phyloP scores from a whole-genome alignment of 2,888 invertebrate genomes.

The Tenodera sinensis region DNA sequence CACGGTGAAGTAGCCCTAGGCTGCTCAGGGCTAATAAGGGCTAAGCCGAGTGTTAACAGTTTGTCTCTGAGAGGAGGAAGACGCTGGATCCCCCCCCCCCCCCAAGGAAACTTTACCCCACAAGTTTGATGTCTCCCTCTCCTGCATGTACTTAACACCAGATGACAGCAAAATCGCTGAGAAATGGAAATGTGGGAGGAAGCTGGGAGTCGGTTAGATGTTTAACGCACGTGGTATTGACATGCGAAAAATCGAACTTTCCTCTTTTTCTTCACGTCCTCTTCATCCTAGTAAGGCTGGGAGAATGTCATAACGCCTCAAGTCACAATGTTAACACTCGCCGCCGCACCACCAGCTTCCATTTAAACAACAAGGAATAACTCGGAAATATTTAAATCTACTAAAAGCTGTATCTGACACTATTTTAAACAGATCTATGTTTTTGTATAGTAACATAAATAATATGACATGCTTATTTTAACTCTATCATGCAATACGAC shows the following conservation, averaged over 20 bases:
- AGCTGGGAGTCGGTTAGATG: conserved; percentile 9
- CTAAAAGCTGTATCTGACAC: too few relatives aligned
- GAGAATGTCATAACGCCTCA: not conserved
- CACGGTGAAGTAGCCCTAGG: not conserved
- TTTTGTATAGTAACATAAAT: too few relatives aligned
- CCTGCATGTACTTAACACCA: conserved; percentile 22
- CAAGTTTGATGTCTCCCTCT: not conserved
- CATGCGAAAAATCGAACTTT: conserved; percentile 12
- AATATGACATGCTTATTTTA: too few relatives aligned
- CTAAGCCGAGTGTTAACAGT: not conserved
- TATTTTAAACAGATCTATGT: too few relatives aligned
- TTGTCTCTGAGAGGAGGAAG: not conserved
- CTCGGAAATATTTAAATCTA: too few relatives aligned
- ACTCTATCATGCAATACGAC: too few relatives aligned
- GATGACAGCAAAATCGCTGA: conserved; percentile 20
- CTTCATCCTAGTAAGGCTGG: not conserved
- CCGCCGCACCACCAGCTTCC: too few relatives aligned
- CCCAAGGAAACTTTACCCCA: not conserved
- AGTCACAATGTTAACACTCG: too few relatives aligned
- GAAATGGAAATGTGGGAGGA: not conserved
- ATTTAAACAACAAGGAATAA: too few relatives aligned
- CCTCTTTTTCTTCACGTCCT: not conserved
- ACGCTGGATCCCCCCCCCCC: not conserved
- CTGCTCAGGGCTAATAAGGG: not conserved
- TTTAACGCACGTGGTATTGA: conserved; percentile 16